phyloP scores from a whole-genome alignment of 2,888 invertebrate genomes.

The Blera fallax region DNA sequence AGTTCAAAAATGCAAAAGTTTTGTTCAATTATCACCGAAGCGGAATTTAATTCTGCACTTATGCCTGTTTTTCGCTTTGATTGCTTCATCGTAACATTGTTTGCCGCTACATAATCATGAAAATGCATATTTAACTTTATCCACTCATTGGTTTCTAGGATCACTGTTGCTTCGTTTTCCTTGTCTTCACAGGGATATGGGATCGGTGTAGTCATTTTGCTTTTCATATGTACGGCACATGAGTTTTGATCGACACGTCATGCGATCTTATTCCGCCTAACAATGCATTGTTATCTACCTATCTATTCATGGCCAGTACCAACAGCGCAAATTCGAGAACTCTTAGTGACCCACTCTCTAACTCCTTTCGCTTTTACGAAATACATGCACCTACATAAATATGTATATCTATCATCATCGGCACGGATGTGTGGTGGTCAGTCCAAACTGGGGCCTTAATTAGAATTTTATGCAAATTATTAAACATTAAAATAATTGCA shows the following conservation, averaged over 20 bases:
- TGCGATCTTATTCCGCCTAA: constrained; percentile 50
- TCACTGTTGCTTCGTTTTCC: not conserved
- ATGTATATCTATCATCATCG: constrained; percentile 16
- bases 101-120: constrained; percentile 31
- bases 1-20: constrained; percentile 59
- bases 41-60: constrained; percentile 49
- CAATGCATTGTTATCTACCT: constrained; percentile 57
- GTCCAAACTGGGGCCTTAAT: constrained; percentile 56
- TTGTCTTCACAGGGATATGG: not conserved
- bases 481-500: constrained; percentile 71
- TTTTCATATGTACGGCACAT: too few species aligned
- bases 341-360: constrained; percentile 16
- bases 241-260: constrained; percentile 48
- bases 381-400: too few species aligned
- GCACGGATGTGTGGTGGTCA: constrained; percentile 33
- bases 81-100: constrained; percentile 57
- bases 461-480: constrained; percentile 72
- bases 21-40: constrained; percentile 70
- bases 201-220: constrained; percentile 23
- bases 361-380: constrained; percentile 55
- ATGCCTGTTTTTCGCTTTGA: constrained; percentile 9
- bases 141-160: constrained; percentile 10
- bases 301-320: constrained; percentile 47
- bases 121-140: constrained; percentile 7
- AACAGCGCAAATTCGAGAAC: constrained; percentile 47